Evolutionary conservation across 2,888 invertebrate genomes (phyloP).

Genomic region (Alcis repandata): DNA sequence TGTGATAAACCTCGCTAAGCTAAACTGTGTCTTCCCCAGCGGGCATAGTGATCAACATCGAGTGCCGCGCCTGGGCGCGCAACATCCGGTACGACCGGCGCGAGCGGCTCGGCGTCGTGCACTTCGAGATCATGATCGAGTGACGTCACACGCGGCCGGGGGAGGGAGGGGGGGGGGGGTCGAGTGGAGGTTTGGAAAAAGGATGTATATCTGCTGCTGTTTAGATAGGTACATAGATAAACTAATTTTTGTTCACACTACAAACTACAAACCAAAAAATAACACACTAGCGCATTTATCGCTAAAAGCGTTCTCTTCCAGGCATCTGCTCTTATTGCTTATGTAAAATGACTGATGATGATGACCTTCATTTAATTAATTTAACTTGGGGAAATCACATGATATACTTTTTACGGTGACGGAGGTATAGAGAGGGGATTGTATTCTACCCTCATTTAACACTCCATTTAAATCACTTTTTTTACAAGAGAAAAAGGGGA

Average conservation of each 20-base stretch:
- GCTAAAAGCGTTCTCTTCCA: too few relatives aligned
- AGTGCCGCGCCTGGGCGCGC: slow-evolving; percentile 96
- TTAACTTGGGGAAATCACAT: too few relatives aligned
- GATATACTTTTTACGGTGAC: too few relatives aligned
- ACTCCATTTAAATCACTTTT: too few relatives aligned
- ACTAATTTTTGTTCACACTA: not conserved
- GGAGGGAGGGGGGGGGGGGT: not conserved
- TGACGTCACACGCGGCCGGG: slow-evolving; percentile 49
- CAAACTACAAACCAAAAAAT: not conserved
- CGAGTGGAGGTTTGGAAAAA: not conserved
- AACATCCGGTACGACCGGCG: slow-evolving; percentile 91
- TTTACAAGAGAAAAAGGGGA: too few relatives aligned
- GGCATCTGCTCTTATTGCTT: too few relatives aligned
- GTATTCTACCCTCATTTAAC: too few relatives aligned
- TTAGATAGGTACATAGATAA: not conserved
- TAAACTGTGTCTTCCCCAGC: slow-evolving; percentile 64
- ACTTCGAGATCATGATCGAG: slow-evolving; percentile 87
- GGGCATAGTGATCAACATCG: slow-evolving; percentile 89
- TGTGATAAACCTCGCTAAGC: not conserved
- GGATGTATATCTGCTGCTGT: not conserved
- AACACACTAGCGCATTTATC: too few relatives aligned
- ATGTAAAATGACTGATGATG: too few relatives aligned
- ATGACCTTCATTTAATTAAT: too few relatives aligned
- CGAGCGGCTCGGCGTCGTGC: slow-evolving; percentile 88
- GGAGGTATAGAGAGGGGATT: too few relatives aligned